Base-by-base conservation (phyloP, 1,140 invertebrate species). In the Drosophila equinoxialis region DNA sequence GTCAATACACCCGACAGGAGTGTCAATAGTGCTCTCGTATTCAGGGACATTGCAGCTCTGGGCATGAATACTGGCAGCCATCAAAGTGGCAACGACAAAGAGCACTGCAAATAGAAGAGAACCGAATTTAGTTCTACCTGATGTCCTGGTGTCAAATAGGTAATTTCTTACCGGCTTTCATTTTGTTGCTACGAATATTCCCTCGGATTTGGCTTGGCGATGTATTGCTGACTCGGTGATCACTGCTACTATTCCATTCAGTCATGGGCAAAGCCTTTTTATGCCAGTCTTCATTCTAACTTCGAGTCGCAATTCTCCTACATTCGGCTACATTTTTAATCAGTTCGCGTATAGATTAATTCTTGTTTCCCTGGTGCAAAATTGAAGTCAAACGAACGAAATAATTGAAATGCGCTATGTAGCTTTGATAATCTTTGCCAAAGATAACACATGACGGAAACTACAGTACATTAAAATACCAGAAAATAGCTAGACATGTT, bases 341-440 rank as follows among this genome's bases (percentile, higher is more conserved):
- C 82, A 86, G 80, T 65, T 71, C 33, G 39, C 69, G 68, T 48
- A 69, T 87, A 87, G 82, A 86, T 87, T 86, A 86, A 79, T 86
- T 70, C 72, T 69, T 86, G 82, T 86, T 54, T 65, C 69, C 72
- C 67, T 87, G 79, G 69, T 74, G 74, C 69, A 65, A 84, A 84
- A 80, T 68, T 71, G 66, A 79, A 83, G 79, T 77, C 64, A 54
- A 65, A 67, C 33, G 14, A 71, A 48, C 58, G 54, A 71, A 71
- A 62, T 75, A 67, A 68, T 67, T 51, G 58, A 54, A 74, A 60
- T 54, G 74, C 65, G 55, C 77, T 45, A 26, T 70, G 60, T 65
- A 71, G 68, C 63, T 65, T 26, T 20, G 54, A 54, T 74, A 74
- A 69, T 64, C 66, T 71, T 62, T 51, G 17, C 55, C 61, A 54